phyloP scores from a whole-genome alignment of 1,140 invertebrate species.

The Euwallacea similis region DNA sequence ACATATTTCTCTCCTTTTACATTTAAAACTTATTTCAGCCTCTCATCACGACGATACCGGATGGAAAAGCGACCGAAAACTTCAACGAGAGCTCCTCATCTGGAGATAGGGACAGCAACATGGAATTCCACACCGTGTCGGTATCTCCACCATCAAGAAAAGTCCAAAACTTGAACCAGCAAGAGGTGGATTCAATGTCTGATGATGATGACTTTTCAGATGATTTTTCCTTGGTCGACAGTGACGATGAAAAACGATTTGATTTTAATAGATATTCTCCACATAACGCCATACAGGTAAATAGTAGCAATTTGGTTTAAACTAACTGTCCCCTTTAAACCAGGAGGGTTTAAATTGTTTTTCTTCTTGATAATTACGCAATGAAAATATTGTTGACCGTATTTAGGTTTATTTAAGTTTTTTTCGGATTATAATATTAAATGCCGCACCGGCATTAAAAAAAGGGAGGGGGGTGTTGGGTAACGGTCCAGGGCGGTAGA shows the following conservation, averaged over 20 bases:
- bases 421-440: too few relatives aligned
- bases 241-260: conserved; percentile 51
- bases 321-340: neutral
- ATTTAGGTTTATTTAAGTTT: too few relatives aligned
- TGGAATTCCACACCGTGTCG: conserved; percentile 46
- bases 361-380: too few relatives aligned
- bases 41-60: conserved; percentile 9
- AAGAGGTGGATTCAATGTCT: conserved; percentile 50
- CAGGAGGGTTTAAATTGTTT: too few relatives aligned
- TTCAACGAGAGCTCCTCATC: conserved; percentile 49
- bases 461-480: too few relatives aligned
- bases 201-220: conserved; percentile 54
- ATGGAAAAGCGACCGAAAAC: conserved; percentile 5
- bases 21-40: neutral
- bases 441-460: too few relatives aligned
- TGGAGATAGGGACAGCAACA: conserved; percentile 46
- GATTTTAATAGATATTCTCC: conserved; percentile 36
- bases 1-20: too few relatives aligned
- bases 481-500: too few relatives aligned
- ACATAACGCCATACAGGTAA: conserved; percentile 42
- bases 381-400: too few relatives aligned
- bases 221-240: conserved; percentile 52
- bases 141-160: conserved; percentile 45
- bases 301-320: neutral
- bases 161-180: conserved; percentile 34